Conservation (phyloP, 2,797 vertebrate species). For the Emys orbicularis region DNA sequence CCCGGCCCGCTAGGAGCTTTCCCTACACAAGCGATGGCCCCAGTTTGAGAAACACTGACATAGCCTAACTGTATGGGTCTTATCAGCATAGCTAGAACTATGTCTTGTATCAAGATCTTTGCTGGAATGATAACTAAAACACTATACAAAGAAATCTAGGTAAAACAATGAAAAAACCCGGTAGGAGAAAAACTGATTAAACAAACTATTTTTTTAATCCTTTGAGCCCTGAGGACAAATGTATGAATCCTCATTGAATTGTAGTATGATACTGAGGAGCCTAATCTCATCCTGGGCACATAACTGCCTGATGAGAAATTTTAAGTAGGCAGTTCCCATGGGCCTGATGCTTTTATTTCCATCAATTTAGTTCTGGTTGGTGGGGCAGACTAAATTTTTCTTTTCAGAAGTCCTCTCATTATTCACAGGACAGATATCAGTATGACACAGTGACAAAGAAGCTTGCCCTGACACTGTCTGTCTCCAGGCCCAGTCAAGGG, state of each 20-base stretch:
- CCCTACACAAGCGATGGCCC: no score
- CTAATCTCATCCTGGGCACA: neutral
- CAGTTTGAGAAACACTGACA: no score
- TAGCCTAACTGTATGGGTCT: neutral
- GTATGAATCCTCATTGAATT: neutral
- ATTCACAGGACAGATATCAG: neutral
- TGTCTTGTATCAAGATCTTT: neutral
- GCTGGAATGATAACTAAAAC: neutral
- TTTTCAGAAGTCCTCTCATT: neutral
- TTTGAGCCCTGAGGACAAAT: neutral
- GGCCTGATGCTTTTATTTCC: neutral
- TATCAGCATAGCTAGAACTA: neutral
- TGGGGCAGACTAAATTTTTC: neutral
- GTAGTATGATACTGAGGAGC: neutral
- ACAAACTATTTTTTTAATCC: neutral
- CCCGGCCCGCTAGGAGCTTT: no score
- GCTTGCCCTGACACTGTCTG: neutral
- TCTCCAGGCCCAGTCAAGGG: neutral
- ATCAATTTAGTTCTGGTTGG: neutral
- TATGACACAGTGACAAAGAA: neutral
- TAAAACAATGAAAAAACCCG: neutral
- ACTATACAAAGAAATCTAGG: neutral
- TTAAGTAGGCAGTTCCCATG: neutral
- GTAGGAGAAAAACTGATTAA: neutral
- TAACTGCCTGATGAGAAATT: neutral